Base-by-base conservation (phyloP, 2,888 invertebrate species). In the Creontiades dilutus region DNA sequence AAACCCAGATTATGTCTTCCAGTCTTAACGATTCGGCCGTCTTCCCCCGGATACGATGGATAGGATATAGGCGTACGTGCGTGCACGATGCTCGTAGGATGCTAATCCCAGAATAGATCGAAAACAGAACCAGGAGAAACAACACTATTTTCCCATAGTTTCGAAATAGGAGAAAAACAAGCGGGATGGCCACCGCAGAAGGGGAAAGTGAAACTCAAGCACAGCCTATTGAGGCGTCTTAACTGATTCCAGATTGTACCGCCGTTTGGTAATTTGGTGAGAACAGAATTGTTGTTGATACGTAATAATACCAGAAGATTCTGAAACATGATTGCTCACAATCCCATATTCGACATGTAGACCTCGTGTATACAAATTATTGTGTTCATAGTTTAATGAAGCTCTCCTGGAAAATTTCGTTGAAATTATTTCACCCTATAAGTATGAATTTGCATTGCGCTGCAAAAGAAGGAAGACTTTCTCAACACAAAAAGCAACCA, bases 131-230 rank as follows among this genome's bases (percentile, higher is more conserved):
- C 68, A 12, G 9, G 68, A 23, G 68, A 68, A 68, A 68, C 27
- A 68, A 68, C 68, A 23, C 68, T 23, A 68, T 68, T 68, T 68
- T 68, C 68, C 23, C 68, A 23, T 68, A 68, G 68, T 23, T 68
- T 68, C 68, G 68, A 68, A 68, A 23, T 27, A 11, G 9, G 23
- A n/a, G 57, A 16, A 68, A 68, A 68, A 68, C n/a, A 68, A 68
- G 68, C 4, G 68, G 23, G 68, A 27, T 23, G 27, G 68, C 27
- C 12, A 68, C 68, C 68, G 68, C 68, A 68, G 27, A 27, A 68
- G 23, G 68, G 68, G 23, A 68, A 68, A 68, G 68, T 11, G 68
- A 68, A 68, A 68, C 68, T 68, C 19, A 19, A 7, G 68, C 19
- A 68, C 68, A 23, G 23, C 0, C 23, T 12, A 68, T 5, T 5